These are phyloP conservation scores for Epirrhoe alternata DNA, from an alignment of 2,888 invertebrate genomes.

Conservation along the genomic window DNA sequence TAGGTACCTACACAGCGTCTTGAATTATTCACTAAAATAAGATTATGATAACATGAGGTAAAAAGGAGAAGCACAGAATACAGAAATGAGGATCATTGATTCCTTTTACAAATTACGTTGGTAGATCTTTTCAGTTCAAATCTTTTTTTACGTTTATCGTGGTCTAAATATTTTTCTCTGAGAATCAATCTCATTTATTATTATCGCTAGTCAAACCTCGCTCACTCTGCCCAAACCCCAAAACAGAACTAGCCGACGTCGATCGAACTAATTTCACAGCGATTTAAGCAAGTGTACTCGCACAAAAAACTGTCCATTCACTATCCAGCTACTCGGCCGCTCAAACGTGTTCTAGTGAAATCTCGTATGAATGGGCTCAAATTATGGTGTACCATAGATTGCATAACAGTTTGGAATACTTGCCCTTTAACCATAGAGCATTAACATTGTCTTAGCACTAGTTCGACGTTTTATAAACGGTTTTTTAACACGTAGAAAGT, in stretches of 20 bases:
- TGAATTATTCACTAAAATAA: too few relatives aligned
- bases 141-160: too few relatives aligned
- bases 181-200: too few relatives aligned
- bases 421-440: not conserved
- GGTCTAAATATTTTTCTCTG: too few relatives aligned
- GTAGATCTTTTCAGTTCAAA: too few relatives aligned
- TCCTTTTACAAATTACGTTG: too few relatives aligned
- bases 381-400: constrained; percentile 26
- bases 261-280: constrained; percentile 79
- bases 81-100: too few relatives aligned
- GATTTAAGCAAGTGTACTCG: constrained; percentile 81
- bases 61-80: too few relatives aligned
- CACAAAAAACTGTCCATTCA: constrained; percentile 79
- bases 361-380: constrained; percentile 56
- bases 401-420: not conserved
- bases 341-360: constrained; percentile 54
- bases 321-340: constrained; percentile 53
- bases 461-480: not conserved
- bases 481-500: too few relatives aligned
- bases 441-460: constrained; percentile 1
- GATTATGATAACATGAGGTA: too few relatives aligned
- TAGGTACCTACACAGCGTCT: too few relatives aligned
- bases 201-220: constrained; percentile 23
- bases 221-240: constrained; percentile 50
- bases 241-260: constrained; percentile 56